Evolutionary conservation across 2,888 invertebrate genomes (phyloP).

Genomic region (Drosophila falleni): DNA sequence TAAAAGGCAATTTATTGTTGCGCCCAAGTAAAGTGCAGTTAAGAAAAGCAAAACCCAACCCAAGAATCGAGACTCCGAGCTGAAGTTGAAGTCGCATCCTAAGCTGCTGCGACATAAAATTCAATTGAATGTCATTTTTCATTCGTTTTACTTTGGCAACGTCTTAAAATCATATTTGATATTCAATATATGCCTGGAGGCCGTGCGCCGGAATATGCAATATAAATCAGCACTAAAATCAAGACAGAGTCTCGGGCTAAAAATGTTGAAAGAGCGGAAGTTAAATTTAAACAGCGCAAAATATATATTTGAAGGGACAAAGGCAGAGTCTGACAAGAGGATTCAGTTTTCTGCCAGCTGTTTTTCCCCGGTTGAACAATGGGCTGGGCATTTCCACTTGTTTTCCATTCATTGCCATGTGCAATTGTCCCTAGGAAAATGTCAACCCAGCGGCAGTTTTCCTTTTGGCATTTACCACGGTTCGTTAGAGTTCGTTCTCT

Average conservation of each 20-base stretch:
- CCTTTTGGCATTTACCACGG: conserved; percentile 51
- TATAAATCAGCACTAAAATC: conserved; percentile 70
- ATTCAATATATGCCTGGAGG: conserved; percentile 55
- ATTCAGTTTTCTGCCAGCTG: conserved; percentile 56
- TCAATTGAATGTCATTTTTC: conserved; percentile 69
- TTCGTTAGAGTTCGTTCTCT: conserved; percentile 46
- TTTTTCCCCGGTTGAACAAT: conserved; percentile 52
- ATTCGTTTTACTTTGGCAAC: conserved; percentile 12
- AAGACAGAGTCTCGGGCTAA: conserved; percentile 13
- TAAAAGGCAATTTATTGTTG: conserved; percentile 67
- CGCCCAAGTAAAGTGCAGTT: conserved; percentile 60
- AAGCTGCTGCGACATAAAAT: conserved; percentile 68
- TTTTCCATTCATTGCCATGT: conserved; percentile 43
- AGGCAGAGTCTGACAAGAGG: conserved; percentile 18
- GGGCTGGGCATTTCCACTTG: conserved; percentile 63
- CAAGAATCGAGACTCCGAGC: conserved; percentile 12
- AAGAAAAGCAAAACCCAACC: conserved; percentile 33
- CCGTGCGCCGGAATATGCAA: conserved; percentile 32
- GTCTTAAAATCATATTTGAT: conserved; percentile 71
- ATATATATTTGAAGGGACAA: conserved; percentile 41
- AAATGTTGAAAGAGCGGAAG: conserved; percentile 54
- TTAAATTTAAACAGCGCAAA: conserved; percentile 52
- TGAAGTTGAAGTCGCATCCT: conserved; percentile 13
- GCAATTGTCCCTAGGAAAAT: conserved; percentile 64
- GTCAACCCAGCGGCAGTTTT: conserved; percentile 48